These are phyloP conservation scores for Synergus umbraculus DNA, from an alignment of 2,888 invertebrate genomes.

Conservation along the genomic window DNA sequence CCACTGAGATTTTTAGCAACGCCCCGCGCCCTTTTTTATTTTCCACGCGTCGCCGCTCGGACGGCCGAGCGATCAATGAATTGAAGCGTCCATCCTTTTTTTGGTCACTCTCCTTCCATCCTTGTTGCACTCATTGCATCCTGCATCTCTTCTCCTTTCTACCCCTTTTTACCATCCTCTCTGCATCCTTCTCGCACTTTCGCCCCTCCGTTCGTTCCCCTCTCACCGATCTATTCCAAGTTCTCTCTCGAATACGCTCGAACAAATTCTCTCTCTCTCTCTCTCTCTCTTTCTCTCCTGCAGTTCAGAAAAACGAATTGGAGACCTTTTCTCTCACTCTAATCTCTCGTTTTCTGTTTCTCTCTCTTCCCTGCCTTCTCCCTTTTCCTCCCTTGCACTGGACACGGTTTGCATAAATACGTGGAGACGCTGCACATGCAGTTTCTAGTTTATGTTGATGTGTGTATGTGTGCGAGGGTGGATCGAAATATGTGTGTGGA, in stretches of 20 bases:
- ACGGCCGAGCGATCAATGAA: slow-evolving; percentile 77
- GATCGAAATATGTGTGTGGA: slow-evolving; percentile 30
- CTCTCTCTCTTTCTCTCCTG: slow-evolving; percentile 43
- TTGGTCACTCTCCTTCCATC: slow-evolving; percentile 73
- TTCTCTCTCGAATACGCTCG: slow-evolving; percentile 56
- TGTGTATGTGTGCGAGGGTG: slow-evolving; percentile 49
- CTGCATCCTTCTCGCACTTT: slow-evolving; percentile 50
- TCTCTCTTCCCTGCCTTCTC: slow-evolving; percentile 50
- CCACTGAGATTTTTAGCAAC: slow-evolving; percentile 70
- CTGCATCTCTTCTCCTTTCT: slow-evolving; percentile 60
- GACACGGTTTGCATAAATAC: slow-evolving; percentile 54
- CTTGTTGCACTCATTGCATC: slow-evolving; percentile 66
- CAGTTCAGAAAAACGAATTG: slow-evolving; percentile 37
- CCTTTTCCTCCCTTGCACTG: slow-evolving; percentile 50
- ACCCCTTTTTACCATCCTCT: slow-evolving; percentile 56
- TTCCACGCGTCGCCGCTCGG: slow-evolving; percentile 72
- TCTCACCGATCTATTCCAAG: slow-evolving; percentile 44
- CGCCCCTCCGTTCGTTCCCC: slow-evolving; percentile 46
- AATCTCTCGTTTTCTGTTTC: slow-evolving; percentile 48
- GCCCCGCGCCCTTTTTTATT: slow-evolving; percentile 70
- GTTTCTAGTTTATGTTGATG: slow-evolving; percentile 43
- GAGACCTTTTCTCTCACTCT: slow-evolving; percentile 49
- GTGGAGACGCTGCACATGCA: slow-evolving; percentile 45
- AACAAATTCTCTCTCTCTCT: slow-evolving; percentile 51
- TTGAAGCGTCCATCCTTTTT: slow-evolving; percentile 76